A percentile compares a stretch with the other conserved stretches of the same genome.
Conservation (phyloP, 92 coral and sea anemone genomes). For the Actinostola sp. region DNA sequence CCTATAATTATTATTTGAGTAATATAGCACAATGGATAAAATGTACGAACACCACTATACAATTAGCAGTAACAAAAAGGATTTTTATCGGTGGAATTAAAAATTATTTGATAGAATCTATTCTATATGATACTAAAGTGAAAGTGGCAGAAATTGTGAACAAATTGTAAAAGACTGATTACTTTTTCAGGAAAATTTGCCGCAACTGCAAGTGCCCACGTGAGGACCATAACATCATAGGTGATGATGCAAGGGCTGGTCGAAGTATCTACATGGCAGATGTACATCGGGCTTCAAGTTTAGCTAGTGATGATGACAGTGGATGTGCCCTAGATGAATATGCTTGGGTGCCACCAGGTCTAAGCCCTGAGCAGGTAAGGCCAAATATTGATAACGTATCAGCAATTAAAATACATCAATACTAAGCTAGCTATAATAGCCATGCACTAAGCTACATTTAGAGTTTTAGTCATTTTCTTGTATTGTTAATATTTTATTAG, state of each 20-base stretch:
- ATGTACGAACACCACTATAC: no score
- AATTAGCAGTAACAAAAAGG: background rate
- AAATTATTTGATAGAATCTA: background rate
- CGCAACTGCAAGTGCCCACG: slow-evolving; percentile 96
- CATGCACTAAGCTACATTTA: no score
- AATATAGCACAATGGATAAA: no score
- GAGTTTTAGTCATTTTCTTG: no score
- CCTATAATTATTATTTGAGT: no score
- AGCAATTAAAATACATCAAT: background rate
- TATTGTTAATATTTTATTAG: no score
- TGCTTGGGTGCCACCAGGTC: slow-evolving; percentile 98
- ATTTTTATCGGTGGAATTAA: background rate
- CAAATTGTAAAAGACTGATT: background rate
- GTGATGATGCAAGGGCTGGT: slow-evolving; percentile 87
- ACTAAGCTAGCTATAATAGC: background rate
- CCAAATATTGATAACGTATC: background rate
- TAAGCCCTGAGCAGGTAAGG: slow-evolving; percentile 89
- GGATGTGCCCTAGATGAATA: slow-evolving; percentile 96
- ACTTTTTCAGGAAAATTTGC: slow-evolving; percentile 87
- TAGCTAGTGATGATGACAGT: slow-evolving; percentile 96
- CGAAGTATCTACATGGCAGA: slow-evolving; percentile 86
- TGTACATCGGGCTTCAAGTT: slow-evolving; percentile 78
- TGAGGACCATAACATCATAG: slow-evolving; percentile 90
- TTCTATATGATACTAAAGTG: background rate
- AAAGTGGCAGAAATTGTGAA: no score